A percentile compares a stretch with the other conserved stretches of the same genome.
phyloP scores from a whole-genome alignment of 2,888 invertebrate species.

The Heteromurus nitidus region DNA sequence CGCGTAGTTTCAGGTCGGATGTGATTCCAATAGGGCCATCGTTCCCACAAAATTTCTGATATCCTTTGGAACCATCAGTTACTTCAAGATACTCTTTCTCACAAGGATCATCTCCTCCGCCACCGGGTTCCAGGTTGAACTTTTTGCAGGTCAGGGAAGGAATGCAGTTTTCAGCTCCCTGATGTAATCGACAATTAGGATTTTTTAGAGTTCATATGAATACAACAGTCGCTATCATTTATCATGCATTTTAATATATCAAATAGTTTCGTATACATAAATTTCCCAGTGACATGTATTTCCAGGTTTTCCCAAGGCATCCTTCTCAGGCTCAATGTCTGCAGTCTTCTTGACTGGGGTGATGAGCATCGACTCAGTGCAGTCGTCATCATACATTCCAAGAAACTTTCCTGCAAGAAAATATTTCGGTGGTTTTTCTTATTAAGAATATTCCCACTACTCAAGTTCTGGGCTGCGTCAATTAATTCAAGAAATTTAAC shows the following conservation, averaged over 20 bases:
- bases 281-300: slow-evolving; percentile 66
- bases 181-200: not conserved
- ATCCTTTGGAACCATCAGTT: slow-evolving; percentile 61
- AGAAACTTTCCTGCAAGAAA: slow-evolving; percentile 58
- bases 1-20: slow-evolving; percentile 33
- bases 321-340: slow-evolving; percentile 46
- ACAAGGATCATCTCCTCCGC: slow-evolving; percentile 48
- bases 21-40: slow-evolving; percentile 32
- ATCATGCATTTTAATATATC: too few species aligned
- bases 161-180: slow-evolving; percentile 65
- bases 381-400: slow-evolving; percentile 54
- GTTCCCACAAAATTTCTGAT: slow-evolving; percentile 55
- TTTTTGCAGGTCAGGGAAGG: slow-evolving; percentile 61
- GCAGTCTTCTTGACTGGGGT: slow-evolving; percentile 42
- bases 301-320: slow-evolving; percentile 24
- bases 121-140: slow-evolving; percentile 47
- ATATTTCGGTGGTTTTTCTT: too few species aligned
- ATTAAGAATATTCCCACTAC: too few species aligned
- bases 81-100: slow-evolving; percentile 67
- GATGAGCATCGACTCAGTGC: slow-evolving; percentile 48
- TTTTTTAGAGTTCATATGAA: too few species aligned
- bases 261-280: not conserved
- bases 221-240: too few species aligned
- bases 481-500: not conserved
- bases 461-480: not conserved